Percentiles rank a stretch among this genome's conserved stretches.
phyloP scores from a whole-genome alignment of 2,797 vertebrate genomes.

The Pangasius larnaudii region DNA sequence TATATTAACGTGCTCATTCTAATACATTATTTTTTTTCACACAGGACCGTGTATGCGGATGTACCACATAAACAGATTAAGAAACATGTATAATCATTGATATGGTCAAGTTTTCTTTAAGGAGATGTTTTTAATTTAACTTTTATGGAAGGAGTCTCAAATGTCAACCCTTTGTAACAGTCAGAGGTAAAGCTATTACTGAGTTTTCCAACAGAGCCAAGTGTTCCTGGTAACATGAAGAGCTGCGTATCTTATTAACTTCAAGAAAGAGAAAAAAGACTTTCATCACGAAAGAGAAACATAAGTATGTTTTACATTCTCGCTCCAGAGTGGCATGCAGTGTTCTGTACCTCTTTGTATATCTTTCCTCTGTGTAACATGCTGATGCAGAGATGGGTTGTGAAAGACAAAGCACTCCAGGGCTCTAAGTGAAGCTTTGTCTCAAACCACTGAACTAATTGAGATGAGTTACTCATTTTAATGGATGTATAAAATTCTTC shows the following conservation, averaged over 20 bases:
- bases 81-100: neutral
- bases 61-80: neutral
- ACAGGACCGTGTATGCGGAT: neutral
- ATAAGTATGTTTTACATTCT: conserved; percentile 67
- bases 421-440: conserved; percentile 3
- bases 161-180: neutral
- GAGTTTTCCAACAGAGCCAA: neutral
- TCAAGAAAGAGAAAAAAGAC: conserved; percentile 37
- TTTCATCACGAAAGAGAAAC: conserved; percentile 79
- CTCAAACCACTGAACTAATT: conserved; percentile 27
- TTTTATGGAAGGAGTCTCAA: neutral
- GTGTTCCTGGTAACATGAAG: neutral
- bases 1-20: neutral
- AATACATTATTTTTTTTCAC: neutral
- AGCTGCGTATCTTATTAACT: neutral
- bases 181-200: neutral
- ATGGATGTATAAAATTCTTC: neutral
- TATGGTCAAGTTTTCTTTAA: neutral
- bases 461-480: conserved; percentile 9
- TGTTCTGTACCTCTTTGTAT: conserved; percentile 64
- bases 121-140: neutral
- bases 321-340: conserved; percentile 71
- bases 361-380: conserved; percentile 69
- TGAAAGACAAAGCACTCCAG: conserved; percentile 25
- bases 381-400: conserved; percentile 67